Evolutionary conservation across 1,140 invertebrate species (phyloP), one percentile per base, ranked within the genome.

Genomic region (Atopsyche davidsoni): DNA sequence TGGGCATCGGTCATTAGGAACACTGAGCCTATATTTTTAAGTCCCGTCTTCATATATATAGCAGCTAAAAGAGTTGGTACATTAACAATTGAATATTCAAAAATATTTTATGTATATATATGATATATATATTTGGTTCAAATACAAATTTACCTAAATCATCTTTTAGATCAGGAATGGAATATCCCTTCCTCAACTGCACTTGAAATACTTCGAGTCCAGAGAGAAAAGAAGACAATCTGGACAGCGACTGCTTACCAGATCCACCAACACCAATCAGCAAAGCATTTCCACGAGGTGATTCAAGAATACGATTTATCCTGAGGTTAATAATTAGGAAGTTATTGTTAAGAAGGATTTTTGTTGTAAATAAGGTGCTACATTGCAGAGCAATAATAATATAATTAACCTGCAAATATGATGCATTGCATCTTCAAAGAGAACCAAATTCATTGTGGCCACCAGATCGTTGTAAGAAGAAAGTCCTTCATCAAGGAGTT

Each of bases 1-100:
- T 96, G 92, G 1, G 90, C 89, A 68, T 96, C 94, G 0, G 91
- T 95, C 86, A 96, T 92, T 3, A 97, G 65, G 65, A 96, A 96
- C 38, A 92, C 83, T 17, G 83, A 86, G 2, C 89, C 87, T 0
- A 93, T 79, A 62, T 82, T 86, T 69, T 96, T 96, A 14, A 94
- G 62, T 1, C 92, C 93, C 3, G 87, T 79, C 70, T 94, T 96
- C 14, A 87, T 64, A 63, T 96, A 96, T 1, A 96, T 71, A n/a
- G 63, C 65, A 7, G 86, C 82, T 74, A 45, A 39, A 51, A 49
- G 1, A 14, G 25, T 6, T 7, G 6, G 25, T 28, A 28, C 25
- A n/a, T n/a, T 28, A 7, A 28, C n/a, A 7, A 28, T 7, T 7
- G n/a, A 28, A 28, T 6, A 28, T 7, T 9, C 39, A 41, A 11